phyloP scores from a whole-genome alignment of 2,113 vertebrate genomes.

The Nymphicus hollandicus region DNA sequence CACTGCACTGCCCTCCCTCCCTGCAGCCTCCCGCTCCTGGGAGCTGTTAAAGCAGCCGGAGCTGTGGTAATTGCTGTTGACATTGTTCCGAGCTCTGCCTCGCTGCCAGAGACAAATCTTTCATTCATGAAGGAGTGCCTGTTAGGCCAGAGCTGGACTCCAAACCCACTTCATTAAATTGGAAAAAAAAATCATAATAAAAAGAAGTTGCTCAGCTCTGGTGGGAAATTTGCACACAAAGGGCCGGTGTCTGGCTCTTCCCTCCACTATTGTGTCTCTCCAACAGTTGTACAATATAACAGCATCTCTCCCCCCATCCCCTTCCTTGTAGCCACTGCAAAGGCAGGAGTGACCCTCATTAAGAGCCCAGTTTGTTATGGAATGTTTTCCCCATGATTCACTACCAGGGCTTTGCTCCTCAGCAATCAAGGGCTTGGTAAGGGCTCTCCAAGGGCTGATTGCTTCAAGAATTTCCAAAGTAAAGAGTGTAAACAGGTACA shows the following conservation, averaged over 20 bases:
- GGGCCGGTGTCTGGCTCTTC: constrained; percentile 74
- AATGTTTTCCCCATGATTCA: constrained; percentile 85
- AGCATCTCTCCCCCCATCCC: not conserved
- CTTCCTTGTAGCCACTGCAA: constrained; percentile 17
- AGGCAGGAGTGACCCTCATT: constrained; percentile 82
- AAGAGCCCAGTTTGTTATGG: constrained; percentile 75
- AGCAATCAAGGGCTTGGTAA: constrained; percentile 77
- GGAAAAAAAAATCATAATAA: not conserved
- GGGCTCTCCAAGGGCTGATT: constrained; percentile 81
- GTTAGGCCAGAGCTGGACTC: constrained; percentile 85
- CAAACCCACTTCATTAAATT: constrained; percentile 95
- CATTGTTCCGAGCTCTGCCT: constrained; percentile 85
- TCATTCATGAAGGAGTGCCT: constrained; percentile 92
- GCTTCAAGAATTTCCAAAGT: constrained; percentile 79
- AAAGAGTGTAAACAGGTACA: constrained; percentile 92
- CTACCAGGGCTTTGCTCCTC: constrained; percentile 65
- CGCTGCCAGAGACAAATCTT: constrained; percentile 89
- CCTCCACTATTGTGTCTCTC: constrained; percentile 13
- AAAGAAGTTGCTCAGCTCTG: constrained; percentile 77
- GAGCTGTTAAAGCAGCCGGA: constrained; percentile 71
- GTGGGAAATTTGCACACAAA: constrained; percentile 99
- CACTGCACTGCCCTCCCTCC: not conserved
- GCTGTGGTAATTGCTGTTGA: constrained; percentile 88
- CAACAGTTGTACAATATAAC: constrained; percentile 54
- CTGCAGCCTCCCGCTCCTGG: constrained; percentile 62